These are phyloP conservation scores for Corythaixoides concolor DNA, from an alignment of 2,113 vertebrate species.

Conservation along the genomic window DNA sequence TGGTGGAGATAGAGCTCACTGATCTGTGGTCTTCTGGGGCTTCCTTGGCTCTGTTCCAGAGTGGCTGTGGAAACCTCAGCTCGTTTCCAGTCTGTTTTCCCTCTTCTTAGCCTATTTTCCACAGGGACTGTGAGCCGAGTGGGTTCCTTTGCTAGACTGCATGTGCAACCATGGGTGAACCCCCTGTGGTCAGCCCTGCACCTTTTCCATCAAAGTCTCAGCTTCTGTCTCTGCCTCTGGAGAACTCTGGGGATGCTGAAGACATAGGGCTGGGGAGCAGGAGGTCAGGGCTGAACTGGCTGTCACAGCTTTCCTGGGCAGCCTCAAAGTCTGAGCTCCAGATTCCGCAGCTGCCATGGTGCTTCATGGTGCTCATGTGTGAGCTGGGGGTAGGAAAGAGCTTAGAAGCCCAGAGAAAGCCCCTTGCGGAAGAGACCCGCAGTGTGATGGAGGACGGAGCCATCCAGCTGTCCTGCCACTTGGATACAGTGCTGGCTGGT, in stretches of 20 bases:
- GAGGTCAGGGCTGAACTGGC: neutral
- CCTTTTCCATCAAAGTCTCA: neutral
- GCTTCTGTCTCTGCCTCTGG: neutral
- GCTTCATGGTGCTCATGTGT: neutral
- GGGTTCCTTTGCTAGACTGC: neutral
- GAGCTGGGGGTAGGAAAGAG: neutral
- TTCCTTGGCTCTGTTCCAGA: neutral
- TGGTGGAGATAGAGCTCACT: rapidly evolving
- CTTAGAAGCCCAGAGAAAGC: neutral
- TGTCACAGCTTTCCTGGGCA: neutral
- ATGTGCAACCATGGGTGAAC: neutral
- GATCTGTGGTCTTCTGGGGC: neutral
- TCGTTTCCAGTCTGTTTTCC: neutral
- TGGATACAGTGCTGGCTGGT: rapidly evolving
- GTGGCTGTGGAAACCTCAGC: neutral
- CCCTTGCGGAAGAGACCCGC: neutral
- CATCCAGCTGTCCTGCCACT: neutral
- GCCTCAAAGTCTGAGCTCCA: neutral
- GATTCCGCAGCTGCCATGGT: neutral
- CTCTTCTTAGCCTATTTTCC: neutral
- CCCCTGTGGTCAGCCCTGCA: neutral
- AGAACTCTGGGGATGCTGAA: neutral
- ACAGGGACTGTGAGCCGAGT: rapidly evolving
- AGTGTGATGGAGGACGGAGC: neutral
- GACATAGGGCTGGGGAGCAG: too few species aligned